Conservation (phyloP, 2,888 invertebrate species). For the Unio pictorum region DNA sequence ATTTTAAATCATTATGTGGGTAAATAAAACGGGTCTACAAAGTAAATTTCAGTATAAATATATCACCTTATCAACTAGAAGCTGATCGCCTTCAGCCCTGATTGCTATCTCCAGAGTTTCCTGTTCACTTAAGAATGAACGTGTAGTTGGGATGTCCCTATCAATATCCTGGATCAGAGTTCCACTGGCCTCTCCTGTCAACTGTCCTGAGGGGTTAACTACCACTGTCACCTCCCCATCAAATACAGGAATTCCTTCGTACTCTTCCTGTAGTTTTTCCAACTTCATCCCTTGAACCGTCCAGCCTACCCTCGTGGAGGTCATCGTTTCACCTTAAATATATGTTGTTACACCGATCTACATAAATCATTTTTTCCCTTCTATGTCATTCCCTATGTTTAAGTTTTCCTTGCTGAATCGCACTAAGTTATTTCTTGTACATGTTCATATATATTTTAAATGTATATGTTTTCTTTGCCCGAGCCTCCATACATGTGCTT, state of each 20-base stretch:
- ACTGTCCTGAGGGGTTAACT: constrained; percentile 17
- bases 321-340: constrained; percentile 21
- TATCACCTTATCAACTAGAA: not conserved
- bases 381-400: too few species aligned
- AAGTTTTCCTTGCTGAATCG: too few species aligned
- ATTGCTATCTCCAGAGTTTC: constrained; percentile 22
- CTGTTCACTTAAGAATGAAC: constrained; percentile 13
- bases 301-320: constrained; percentile 3
- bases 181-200: constrained; percentile 37
- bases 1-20: too few species aligned
- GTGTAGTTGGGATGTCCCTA: constrained; percentile 24
- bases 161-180: constrained; percentile 33
- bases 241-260: constrained; percentile 35
- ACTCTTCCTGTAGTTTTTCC: constrained; percentile 39
- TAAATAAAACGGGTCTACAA: too few species aligned
- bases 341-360: too few species aligned
- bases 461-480: too few species aligned
- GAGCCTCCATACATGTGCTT: too few species aligned
- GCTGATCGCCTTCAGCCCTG: constrained; percentile 4
- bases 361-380: too few species aligned
- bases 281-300: constrained; percentile 35
- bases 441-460: too few species aligned
- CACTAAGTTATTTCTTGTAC: too few species aligned
- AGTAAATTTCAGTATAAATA: not conserved
- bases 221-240: constrained; percentile 39